Percentiles rank a stretch among this genome's conserved stretches.
Evolutionary conservation across 2,113 vertebrate genomes (phyloP).

Genomic region (Phaetusa simplex): DNA sequence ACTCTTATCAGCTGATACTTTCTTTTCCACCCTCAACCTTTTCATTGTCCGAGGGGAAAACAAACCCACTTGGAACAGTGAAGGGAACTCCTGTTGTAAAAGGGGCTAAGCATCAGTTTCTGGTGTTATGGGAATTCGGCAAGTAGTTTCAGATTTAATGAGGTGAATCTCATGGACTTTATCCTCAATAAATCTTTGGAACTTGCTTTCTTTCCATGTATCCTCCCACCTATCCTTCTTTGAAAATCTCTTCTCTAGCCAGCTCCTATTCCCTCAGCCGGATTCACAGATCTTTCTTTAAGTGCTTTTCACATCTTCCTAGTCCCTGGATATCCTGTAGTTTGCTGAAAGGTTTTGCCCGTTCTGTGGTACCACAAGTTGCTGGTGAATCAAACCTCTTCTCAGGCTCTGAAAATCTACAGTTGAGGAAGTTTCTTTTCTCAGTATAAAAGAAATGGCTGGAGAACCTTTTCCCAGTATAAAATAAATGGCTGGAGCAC

Average conservation of each 20-base stretch:
- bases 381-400: not conserved
- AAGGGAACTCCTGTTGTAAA: not conserved
- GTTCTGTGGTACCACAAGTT: not conserved
- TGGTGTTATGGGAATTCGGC: not conserved
- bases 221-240: not conserved
- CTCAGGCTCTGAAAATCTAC: not conserved
- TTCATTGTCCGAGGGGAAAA: not conserved
- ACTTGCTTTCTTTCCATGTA: not conserved
- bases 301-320: not conserved
- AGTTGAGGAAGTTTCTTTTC: not conserved
- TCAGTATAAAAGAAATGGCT: not conserved
- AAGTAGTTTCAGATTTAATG: not conserved
- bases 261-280: not conserved
- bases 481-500: not conserved
- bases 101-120: not conserved
- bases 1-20: not conserved
- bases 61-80: not conserved
- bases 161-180: not conserved
- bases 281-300: not conserved
- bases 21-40: not conserved
- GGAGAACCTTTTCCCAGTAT: not conserved
- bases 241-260: not conserved
- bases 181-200: not conserved
- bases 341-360: not conserved
- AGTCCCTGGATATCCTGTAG: not conserved